Percentiles rank a stretch among this genome's conserved stretches.
Conservation (phyloP, 2,797 vertebrate species). For the Molossus alvarezi region DNA sequence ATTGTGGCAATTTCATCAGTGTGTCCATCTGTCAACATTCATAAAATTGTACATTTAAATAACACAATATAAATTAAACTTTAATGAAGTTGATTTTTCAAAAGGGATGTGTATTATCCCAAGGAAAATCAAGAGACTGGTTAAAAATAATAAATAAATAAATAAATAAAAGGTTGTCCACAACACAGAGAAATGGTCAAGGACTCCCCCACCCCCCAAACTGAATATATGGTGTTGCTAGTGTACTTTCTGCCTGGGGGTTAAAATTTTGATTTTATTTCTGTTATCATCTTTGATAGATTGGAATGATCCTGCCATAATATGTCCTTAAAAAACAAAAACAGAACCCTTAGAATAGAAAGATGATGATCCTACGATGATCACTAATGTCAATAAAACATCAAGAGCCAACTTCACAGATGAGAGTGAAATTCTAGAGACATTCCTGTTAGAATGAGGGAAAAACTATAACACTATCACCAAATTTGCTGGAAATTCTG, state of each 20-base stretch:
- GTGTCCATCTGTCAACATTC: not conserved
- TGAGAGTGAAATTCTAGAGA: constrained; percentile 40
- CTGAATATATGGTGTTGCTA: not conserved
- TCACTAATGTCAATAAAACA: constrained; percentile 10
- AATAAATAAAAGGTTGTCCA: not conserved
- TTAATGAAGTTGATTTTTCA: not conserved
- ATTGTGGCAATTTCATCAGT: not conserved
- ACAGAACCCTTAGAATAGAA: not conserved
- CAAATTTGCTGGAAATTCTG: constrained; percentile 9
- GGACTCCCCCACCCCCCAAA: not conserved
- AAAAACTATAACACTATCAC: not conserved
- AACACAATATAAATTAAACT: constrained; percentile 30
- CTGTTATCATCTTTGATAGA: not conserved
- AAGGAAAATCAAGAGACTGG: constrained; percentile 44
- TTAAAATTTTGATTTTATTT: not conserved
- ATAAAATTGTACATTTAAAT: not conserved
- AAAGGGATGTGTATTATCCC: not conserved
- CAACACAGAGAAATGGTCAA: not conserved
- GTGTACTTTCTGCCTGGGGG: not conserved
- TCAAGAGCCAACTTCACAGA: not conserved
- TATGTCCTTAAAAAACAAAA: not conserved
- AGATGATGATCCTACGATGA: not conserved
- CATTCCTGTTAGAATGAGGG: not conserved
- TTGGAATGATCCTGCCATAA: not conserved
- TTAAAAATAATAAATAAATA: not conserved